Conservation (phyloP, 1,140 invertebrate species). For the Eupristina koningsbergeri region DNA sequence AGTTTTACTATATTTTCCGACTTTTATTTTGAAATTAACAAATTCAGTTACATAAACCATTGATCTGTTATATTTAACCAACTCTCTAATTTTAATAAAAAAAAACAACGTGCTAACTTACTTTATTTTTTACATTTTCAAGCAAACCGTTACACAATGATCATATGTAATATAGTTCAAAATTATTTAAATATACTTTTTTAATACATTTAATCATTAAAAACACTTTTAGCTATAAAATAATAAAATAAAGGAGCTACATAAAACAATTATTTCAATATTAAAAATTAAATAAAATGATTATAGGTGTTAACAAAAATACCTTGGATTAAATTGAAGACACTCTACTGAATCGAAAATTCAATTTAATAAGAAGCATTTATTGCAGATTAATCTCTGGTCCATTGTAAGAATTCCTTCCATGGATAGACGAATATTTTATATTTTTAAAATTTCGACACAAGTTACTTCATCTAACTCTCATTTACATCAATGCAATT, state of each 20-base stretch:
- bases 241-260: background rate
- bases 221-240: background rate
- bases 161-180: too few relatives aligned
- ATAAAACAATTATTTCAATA: background rate
- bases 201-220: background rate
- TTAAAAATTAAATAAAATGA: background rate
- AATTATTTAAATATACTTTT: too few relatives aligned
- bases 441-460: background rate
- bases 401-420: background rate
- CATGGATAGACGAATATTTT: background rate
- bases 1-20: slow-evolving; percentile 1
- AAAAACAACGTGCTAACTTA: background rate
- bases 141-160: background rate
- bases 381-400: background rate
- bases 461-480: background rate
- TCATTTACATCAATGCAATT: background rate
- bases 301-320: background rate
- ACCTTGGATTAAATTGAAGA: background rate
- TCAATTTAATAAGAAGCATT: background rate
- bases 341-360: background rate
- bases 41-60: background rate
- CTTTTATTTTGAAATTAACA: background rate
- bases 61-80: background rate
- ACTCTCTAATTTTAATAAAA: background rate
- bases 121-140: background rate